Percentiles rank a stretch among this genome's conserved stretches.
These are phyloP conservation scores for Aptenodytes forsteri DNA, from an alignment of 2,113 vertebrate genomes.

Conservation along the genomic window DNA sequence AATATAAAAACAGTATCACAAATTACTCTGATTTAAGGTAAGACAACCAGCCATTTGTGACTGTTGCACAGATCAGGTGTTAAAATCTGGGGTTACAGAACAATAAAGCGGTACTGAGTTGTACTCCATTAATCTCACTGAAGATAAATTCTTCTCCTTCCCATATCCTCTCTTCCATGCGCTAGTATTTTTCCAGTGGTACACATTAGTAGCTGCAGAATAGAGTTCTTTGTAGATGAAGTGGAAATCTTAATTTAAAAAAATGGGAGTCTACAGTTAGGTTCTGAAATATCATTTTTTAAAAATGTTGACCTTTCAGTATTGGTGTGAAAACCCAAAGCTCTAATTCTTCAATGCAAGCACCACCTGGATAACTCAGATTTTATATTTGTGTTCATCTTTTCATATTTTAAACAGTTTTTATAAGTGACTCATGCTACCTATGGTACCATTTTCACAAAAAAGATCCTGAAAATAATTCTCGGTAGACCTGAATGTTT, in stretches of 20 bases:
- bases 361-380: background rate
- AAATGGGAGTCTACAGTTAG: background rate
- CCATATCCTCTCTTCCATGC: background rate
- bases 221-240: background rate
- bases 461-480: background rate
- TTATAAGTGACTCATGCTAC: background rate
- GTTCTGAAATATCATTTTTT: background rate
- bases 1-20: background rate
- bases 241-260: conserved; percentile 6
- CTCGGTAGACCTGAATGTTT: background rate
- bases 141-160: conserved; percentile 2
- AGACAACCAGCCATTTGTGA: background rate
- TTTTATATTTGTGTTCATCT: background rate
- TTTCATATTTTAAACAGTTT: background rate
- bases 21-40: background rate
- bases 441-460: background rate
- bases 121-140: background rate
- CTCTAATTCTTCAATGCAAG: background rate
- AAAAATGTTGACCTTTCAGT: background rate
- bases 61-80: background rate
- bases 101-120: conserved; percentile 15
- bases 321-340: background rate
- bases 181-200: background rate
- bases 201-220: background rate
- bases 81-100: conserved; percentile 15